Conservation (phyloP, 2,797 vertebrate species). For the Fistularia tabacaria region DNA sequence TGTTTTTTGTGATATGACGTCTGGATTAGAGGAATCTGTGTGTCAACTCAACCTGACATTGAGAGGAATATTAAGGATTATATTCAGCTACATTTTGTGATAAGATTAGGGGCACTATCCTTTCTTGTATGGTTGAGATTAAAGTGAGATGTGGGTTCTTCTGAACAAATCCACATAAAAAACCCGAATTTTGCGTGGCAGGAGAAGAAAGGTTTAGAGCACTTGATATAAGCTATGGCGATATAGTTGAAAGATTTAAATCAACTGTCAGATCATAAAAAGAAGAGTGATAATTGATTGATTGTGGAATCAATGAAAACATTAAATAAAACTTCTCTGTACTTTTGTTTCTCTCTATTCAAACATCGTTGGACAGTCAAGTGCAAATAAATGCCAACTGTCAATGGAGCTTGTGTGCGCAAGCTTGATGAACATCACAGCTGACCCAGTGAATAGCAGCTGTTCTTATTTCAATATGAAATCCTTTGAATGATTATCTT, state of each 20-base stretch:
- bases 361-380: constrained; percentile 44
- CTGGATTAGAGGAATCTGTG: constrained; percentile 61
- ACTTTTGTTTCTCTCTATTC: constrained; percentile 33
- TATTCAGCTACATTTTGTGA: constrained; percentile 65
- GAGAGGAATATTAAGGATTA: constrained; percentile 70
- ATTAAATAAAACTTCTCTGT: constrained; percentile 33
- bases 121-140: constrained; percentile 61
- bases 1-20: constrained; percentile 68
- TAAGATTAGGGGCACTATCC: constrained; percentile 68
- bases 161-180: constrained; percentile 21
- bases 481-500: constrained; percentile 70
- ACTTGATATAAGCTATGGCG: constrained; percentile 12
- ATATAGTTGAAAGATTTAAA: constrained; percentile 22
- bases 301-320: constrained; percentile 18
- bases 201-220: constrained; percentile 24
- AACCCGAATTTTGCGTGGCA: constrained; percentile 34
- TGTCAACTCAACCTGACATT: constrained; percentile 59
- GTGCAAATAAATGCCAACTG: constrained; percentile 54
- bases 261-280: constrained; percentile 25
- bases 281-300: background rate
- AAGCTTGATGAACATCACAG: constrained; percentile 60
- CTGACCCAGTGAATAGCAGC: constrained; percentile 55
- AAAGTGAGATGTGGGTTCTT: constrained; percentile 59
- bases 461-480: constrained; percentile 68
- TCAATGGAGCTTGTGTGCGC: constrained; percentile 64